Evolutionary conservation across 2,797 vertebrate species (phyloP), one percentile per base, ranked within the genome.

Genomic region (Mus minutoides): DNA sequence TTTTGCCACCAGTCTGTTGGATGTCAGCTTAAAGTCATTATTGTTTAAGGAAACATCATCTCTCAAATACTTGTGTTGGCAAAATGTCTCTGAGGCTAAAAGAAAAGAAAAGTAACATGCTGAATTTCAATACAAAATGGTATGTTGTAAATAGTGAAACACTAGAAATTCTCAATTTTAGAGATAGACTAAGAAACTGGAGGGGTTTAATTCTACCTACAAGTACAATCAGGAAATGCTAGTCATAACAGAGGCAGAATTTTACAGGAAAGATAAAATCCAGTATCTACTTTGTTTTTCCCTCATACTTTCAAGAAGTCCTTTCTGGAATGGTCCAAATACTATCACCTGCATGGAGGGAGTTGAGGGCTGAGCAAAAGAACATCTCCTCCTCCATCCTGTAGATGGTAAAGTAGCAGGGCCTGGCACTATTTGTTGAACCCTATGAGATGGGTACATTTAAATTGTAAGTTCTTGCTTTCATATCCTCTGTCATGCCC

Each of bases 61-160:
- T 54, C 19, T 91, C 52, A 83, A 62, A 73, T 37, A 88, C 26
- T 71, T 80, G 77, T 2, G 10, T 58, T 89, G 88, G 40, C 13
- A 95, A 95, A 90, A 96, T 87, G 75, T 8, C 64, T 94, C 77
- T 67, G 10, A 90, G 29, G 9, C 37, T 88, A 95, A 9, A 17
- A 26, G 22, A 34, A 4, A 90, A 22, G 89, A 90, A 82, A 95
- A 73, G 67, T 37, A 46, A 75, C 29, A 94, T 4, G 34, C 22
- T 94, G 56, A 91, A 79, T 31, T 86, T 92, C 22, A 95, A 58
- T 88, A 37, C 11, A 97, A 94, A 85, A 82, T 16, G 31, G 12
- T 73, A 26, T 52, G 84, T 85, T 88, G 37, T 71, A 6, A 37
- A 17, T 26, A 4, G n/a, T 87, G 46, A 79, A 40, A 87, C 85